Conservation (phyloP, 1,140 invertebrate genomes). For the Eriosoma lanigerum region DNA sequence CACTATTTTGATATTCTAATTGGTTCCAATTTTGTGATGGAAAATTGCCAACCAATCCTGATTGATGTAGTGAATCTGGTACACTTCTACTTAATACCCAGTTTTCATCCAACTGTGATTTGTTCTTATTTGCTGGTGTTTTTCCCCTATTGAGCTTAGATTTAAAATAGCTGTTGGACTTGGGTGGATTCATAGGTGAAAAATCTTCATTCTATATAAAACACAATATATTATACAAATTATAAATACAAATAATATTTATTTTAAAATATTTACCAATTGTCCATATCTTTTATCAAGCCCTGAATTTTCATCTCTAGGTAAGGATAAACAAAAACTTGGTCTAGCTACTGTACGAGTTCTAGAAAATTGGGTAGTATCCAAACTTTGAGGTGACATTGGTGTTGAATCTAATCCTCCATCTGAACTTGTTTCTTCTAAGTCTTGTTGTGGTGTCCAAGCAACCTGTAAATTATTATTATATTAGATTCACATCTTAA, state of each 20-base stretch:
- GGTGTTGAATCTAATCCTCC: conserved; percentile 62
- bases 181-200: conserved; percentile 38
- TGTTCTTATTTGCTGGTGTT: conserved; percentile 26
- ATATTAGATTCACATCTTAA: neutral
- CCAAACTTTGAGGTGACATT: conserved; percentile 55
- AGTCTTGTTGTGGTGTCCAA: conserved; percentile 82
- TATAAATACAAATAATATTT: neutral
- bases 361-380: conserved; percentile 63
- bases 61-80: conserved; percentile 69
- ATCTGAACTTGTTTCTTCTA: conserved; percentile 70
- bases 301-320: conserved; percentile 63
- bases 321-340: conserved; percentile 71
- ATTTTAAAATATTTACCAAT: conserved; percentile 7
- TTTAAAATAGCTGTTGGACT: conserved; percentile 67
- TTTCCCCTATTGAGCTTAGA: conserved; percentile 54
- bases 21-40: conserved; percentile 37
- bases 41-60: conserved; percentile 39
- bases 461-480: conserved; percentile 57
- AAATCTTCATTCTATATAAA: conserved; percentile 30
- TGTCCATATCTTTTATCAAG: conserved; percentile 44
- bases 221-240: neutral
- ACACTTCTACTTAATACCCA: conserved; percentile 78
- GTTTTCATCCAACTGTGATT: conserved; percentile 63
- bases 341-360: conserved; percentile 56
- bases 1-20: conserved; percentile 55